These are phyloP conservation scores for Takifugu flavidus DNA, from an alignment of 2,113 vertebrate genomes.

Conservation along the genomic window DNA sequence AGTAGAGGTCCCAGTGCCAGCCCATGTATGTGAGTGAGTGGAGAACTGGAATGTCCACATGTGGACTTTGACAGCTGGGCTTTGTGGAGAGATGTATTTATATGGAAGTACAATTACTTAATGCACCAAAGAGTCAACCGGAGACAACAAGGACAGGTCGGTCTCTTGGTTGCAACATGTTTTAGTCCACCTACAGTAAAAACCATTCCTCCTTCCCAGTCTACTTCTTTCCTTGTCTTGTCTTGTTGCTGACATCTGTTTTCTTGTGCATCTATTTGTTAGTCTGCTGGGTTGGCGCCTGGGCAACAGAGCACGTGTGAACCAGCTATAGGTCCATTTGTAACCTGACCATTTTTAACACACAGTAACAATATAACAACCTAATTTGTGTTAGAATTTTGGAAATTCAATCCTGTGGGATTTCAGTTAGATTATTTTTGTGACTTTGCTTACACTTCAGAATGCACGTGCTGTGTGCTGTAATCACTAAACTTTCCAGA, in stretches of 20 bases:
- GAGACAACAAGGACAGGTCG: not conserved
- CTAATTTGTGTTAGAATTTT: too few relatives aligned
- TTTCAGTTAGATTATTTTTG: too few relatives aligned
- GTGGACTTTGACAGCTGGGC: constrained; percentile 30
- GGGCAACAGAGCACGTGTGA: too few relatives aligned
- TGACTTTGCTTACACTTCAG: too few relatives aligned
- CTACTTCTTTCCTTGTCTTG: not conserved
- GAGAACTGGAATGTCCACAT: constrained; percentile 33
- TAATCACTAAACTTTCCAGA: constrained; percentile 10
- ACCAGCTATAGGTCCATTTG: too few relatives aligned
- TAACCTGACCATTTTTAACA: too few relatives aligned
- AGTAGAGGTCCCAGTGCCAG: not conserved
- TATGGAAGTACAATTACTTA: not conserved
- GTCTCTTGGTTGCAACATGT: not conserved
- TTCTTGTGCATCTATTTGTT: not conserved
- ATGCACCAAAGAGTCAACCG: not conserved
- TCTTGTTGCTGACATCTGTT: not conserved
- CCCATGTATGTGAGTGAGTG: too few relatives aligned
- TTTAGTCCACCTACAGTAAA: too few relatives aligned
- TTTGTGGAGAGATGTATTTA: not conserved
- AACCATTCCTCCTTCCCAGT: not conserved
- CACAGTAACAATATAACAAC: too few relatives aligned
- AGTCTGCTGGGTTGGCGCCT: not conserved
- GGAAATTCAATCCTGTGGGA: too few relatives aligned
- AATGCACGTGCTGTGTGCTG: not conserved